Conservation (phyloP, 2,797 vertebrate species). For the Galaxias olidus region DNA sequence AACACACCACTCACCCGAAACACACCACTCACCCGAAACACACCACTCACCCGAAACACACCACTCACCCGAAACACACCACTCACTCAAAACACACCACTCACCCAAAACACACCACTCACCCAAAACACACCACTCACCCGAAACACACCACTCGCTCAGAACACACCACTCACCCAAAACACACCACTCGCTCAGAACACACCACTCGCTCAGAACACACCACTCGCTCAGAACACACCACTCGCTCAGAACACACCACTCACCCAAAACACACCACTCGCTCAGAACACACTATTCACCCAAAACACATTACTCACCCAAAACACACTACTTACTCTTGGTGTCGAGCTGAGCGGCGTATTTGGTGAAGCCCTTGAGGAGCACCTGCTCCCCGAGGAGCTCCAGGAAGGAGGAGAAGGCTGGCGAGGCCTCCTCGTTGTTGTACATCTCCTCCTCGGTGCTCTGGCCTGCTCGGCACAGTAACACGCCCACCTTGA, state of each 20-base stretch:
- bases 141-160: neutral
- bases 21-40: neutral
- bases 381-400: conserved; percentile 87
- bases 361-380: conserved; percentile 89
- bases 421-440: conserved; percentile 85
- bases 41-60: conserved; percentile 87
- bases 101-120: conserved; percentile 72
- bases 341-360: conserved; percentile 94
- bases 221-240: neutral
- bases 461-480: conserved; percentile 92
- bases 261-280: neutral
- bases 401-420: conserved; percentile 88
- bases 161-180: neutral
- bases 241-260: neutral
- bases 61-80: no score
- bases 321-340: conserved; percentile 77
- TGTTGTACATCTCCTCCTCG: conserved; percentile 99
- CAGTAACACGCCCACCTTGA: conserved; percentile 94
- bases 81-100: conserved; percentile 33
- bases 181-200: no score
- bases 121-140: no score
- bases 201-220: no score
- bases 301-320: neutral
- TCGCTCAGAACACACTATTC: no score
- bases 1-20: no score